Evolutionary conservation across 2,888 invertebrate genomes (phyloP), one percentile per base, ranked within the genome.

Genomic region (Phalera bucephala): DNA sequence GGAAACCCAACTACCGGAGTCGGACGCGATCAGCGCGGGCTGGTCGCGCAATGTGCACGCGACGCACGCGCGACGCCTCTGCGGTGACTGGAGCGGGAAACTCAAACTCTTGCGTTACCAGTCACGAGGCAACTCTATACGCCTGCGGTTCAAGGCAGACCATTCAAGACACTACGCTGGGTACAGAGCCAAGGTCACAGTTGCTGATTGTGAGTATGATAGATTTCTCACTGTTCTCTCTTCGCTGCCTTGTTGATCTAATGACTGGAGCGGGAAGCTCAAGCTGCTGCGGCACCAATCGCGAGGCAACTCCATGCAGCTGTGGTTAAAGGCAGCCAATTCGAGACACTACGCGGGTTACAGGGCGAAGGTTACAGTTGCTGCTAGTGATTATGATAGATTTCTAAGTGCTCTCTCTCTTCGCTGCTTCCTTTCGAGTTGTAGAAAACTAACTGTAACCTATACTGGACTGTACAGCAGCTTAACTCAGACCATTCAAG

Each of bases 1-100:
- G 1, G 80, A 82, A 38, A 72, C 71, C 0, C 70, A 74, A 0
- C 63, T 87, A 0, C 75, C 83, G 0, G 82, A 81, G 23, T 85
- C 87, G 0, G 86, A 85, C 54, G 57, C 84, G 1, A 64, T 78
- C 8, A 82, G 86, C 52, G 77, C 82, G 1, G 90, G 87, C 0
- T 89, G 86, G 87, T 46, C 63, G 11, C 71, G 82, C 0, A 81
- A 81, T 25, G 56, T 60, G 1, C 69, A 70, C 40, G 57, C 66
- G 19, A 47, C 63, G 2, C 68, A 59, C 23, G 83, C 90, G 5
- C 76, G 91, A 3, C 89, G 93, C 0, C 80, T 93, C 4, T 96
- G 96, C 72, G 96, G 96, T 8, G 94, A 96, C 78, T 95, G 95
- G 95, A 94, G 93, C 58, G 92, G 93, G 15, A 93, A 93, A 65